Evolutionary conservation across 2,113 vertebrate genomes (phyloP), one percentile per base, ranked within the genome.

Genomic region (Xyliphius kryptos): DNA sequence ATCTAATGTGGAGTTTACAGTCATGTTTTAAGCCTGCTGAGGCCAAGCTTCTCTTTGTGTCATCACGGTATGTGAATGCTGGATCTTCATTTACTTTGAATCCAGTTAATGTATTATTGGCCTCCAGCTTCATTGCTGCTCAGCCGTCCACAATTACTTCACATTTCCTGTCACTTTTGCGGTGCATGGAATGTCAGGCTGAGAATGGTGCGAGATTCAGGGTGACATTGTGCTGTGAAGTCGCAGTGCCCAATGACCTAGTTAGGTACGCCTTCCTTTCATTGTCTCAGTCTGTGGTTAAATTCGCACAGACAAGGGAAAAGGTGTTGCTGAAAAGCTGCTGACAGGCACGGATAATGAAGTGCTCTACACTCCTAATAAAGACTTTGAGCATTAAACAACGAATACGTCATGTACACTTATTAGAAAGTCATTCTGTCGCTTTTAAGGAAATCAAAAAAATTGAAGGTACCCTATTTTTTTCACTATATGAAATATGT

Each of bases 111-210:
- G 56, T 19, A 16, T 21, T 16, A 41, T 20, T 66, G 44, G 46
- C 56, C 50, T 38, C 49, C 3, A 52, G 52, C 57, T n/a, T 38
- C 12, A 66, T 46, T 43, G 40, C 8, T n/a, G 38, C 9, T 66
- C 41, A 51, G 32, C 26, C 26, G n/a, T 44, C 15, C 38, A 21
- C 63, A 46, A 56, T 71, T 71, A 71, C 69, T 51, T 57, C 56
- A 51, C 57, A 71, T 56, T 50, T 52, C 52, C 69, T 56, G 63
- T 71, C 63, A 51, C 3, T 26, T 9, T 49, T 1, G 9, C 37
- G 60, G 56, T 11, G 21, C 47, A 44, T 20, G 15, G 41, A 43
- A 51, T 37, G 21, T 59, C 20, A 50, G n/a, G 9, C 17, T 12
- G 54, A 51, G 63, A 43, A 51, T 17, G 32, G 46, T 22, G 16